Conservation (phyloP, 2,113 vertebrate species). For the Scartelaos histophorus region DNA sequence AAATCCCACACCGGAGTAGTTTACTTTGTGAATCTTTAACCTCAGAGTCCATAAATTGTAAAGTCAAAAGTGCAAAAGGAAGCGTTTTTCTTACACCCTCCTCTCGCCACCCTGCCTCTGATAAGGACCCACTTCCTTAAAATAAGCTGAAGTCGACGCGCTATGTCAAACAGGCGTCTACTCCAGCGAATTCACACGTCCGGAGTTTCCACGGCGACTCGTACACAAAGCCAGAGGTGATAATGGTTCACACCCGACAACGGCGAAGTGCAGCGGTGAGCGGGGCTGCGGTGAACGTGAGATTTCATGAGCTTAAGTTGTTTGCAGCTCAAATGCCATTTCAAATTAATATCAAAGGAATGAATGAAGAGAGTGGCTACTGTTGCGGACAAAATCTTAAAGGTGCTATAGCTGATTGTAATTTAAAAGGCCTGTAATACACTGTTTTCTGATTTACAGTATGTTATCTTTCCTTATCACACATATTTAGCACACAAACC, state of each 20-base stretch:
- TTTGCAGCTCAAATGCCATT: too few species aligned
- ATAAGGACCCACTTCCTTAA: constrained; percentile 61
- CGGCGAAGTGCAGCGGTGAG: background rate
- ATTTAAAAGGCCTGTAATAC: too few species aligned
- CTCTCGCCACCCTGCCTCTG: constrained; percentile 17
- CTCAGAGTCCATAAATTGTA: background rate
- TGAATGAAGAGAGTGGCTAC: too few species aligned
- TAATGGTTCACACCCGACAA: constrained; percentile 15
- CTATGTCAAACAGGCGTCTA: constrained; percentile 1
- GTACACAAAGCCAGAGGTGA: constrained; percentile 29
- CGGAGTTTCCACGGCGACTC: constrained; percentile 19
- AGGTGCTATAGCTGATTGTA: too few species aligned
- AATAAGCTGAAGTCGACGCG: constrained; percentile 7
- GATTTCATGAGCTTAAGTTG: too few species aligned
- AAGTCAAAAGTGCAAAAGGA: constrained; percentile 34
- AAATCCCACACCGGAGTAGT: background rate
- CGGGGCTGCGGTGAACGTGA: background rate
- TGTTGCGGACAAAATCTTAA: too few species aligned
- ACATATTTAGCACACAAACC: too few species aligned
- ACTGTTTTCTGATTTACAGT: too few species aligned
- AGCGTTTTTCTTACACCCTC: constrained; percentile 37
- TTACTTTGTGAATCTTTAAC: background rate
- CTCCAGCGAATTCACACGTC: constrained; percentile 21
- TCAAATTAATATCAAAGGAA: too few species aligned
- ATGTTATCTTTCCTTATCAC: too few species aligned